Conservation (phyloP, 2,888 invertebrate genomes). For the Trachelus tabidus region DNA sequence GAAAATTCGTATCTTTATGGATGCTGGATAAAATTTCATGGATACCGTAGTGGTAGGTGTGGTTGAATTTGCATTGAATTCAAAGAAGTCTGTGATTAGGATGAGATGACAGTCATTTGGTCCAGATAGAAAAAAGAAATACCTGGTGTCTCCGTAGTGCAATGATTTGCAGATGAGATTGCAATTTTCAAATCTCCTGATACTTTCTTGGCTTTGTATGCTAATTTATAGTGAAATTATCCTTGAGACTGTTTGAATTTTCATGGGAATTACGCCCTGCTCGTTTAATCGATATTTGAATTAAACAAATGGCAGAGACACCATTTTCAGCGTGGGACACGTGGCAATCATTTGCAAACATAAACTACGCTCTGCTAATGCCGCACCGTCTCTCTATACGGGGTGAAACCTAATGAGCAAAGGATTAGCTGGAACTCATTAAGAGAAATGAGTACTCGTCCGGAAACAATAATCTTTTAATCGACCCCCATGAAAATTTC, state of each 20-base stretch:
- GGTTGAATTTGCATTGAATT: neutral
- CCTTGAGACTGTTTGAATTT: neutral
- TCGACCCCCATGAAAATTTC: neutral
- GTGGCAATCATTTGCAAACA: neutral
- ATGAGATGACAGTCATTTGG: neutral
- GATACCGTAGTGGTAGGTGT: neutral
- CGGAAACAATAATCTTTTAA: neutral
- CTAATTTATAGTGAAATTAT: neutral
- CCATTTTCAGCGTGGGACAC: neutral
- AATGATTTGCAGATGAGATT: neutral
- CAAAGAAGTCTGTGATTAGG: neutral
- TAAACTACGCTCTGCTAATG: neutral
- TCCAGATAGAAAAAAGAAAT: neutral
- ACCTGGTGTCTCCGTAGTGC: neutral
- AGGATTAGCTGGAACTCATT: neutral
- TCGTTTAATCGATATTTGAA: neutral
- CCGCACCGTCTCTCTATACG: neutral
- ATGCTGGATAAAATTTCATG: neutral
- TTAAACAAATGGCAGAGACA: neutral
- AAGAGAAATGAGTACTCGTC: neutral
- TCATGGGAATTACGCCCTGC: neutral
- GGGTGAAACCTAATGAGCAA: neutral
- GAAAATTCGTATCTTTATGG: neutral
- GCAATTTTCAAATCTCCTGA: neutral
- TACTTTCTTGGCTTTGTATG: neutral